These are phyloP conservation scores for Embidobia sp. DNA, from an alignment of 2,888 invertebrate genomes.

Conservation along the genomic window DNA sequence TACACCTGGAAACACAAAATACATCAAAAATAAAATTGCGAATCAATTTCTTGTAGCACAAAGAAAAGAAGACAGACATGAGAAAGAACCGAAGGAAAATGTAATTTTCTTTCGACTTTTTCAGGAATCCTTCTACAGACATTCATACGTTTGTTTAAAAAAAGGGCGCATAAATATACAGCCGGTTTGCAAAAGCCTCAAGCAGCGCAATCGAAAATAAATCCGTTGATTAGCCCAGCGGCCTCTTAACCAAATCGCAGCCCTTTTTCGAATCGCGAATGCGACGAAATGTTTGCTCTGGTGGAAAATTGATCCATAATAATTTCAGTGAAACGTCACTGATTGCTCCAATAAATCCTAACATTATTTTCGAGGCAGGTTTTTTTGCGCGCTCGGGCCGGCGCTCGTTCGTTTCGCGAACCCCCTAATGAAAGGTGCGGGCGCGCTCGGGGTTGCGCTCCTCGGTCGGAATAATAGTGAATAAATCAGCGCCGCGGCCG, in stretches of 20 bases:
- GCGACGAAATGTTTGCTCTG: conserved; percentile 10
- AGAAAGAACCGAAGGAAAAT: too few species aligned
- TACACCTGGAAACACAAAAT: too few species aligned
- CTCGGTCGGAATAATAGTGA: conserved; percentile 48
- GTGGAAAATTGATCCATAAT: conserved; percentile 34
- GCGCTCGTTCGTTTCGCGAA: conserved; percentile 19
- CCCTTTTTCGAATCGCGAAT: conserved; percentile 19
- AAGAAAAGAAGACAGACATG: too few species aligned
- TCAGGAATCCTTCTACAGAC: too few species aligned
- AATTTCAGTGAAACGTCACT: conserved; percentile 34
- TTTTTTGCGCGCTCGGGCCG: conserved; percentile 7
- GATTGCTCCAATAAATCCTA: conserved; percentile 39
- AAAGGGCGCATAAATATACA: too few species aligned
- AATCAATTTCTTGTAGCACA: too few species aligned
- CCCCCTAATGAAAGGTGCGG: conserved; percentile 41
- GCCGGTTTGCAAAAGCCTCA: background rate
- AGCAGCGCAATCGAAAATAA: conserved; percentile 1
- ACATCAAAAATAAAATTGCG: too few species aligned
- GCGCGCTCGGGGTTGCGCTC: conserved; percentile 12
- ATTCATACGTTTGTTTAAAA: too few species aligned
- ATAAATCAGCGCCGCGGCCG: conserved; percentile 57
- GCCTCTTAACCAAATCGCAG: conserved; percentile 6
- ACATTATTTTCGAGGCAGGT: conserved; percentile 29
- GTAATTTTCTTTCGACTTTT: too few species aligned
- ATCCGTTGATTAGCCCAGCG: background rate